Evolutionary conservation across 2,888 invertebrate genomes (phyloP), one percentile per base, ranked within the genome.

Genomic region (Rhamnusium bicolor): DNA sequence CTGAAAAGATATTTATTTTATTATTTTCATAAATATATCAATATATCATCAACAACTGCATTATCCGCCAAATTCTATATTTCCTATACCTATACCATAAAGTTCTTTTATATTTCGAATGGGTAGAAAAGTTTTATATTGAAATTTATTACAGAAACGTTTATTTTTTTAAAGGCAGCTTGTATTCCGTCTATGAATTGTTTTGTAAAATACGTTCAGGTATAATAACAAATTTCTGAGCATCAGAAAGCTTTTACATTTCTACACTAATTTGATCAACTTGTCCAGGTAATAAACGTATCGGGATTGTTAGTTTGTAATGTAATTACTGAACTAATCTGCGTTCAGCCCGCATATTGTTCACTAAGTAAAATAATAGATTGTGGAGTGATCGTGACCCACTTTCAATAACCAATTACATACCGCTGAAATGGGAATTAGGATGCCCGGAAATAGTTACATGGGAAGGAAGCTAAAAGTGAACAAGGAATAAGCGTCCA

Each of bases 361-460:
- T 29, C 51, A 51, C 53, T 21, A 47, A 63, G 67, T 58, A 71
- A 73, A 71, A 75, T 71, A 67, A 71, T 72, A 69, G 71, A 69
- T 71, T 71, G 68, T 56, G 74, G 72, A 72, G 70, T 75, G 75
- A 74, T 78, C 72, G 76, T 79, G 82, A 77, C 83, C 82, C 81
- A 84, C 81, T 83, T 84, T 82, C 82, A 81, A 83, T 83, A 82
- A 81, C 82, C 83, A 84, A 84, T 84, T 83, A 82, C 79, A 75
- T 77, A 75, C 80, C 79, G 79, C 81, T 80, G 80, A 77, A 83
- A 81, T 78, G 80, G 82, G 80, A 82, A 81, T 80, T 77, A 76
- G 79, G 82, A 80, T 82, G 83, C 81, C 82, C 83, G 82, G 82
- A 81, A 82, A 80, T 81, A 81, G 72, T 60, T 72, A 70, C 70